A percentile compares a stretch with the other conserved stretches of the same genome.
Evolutionary conservation across 2,113 vertebrate species (phyloP).

Genomic region (Pterophyllum scalare): DNA sequence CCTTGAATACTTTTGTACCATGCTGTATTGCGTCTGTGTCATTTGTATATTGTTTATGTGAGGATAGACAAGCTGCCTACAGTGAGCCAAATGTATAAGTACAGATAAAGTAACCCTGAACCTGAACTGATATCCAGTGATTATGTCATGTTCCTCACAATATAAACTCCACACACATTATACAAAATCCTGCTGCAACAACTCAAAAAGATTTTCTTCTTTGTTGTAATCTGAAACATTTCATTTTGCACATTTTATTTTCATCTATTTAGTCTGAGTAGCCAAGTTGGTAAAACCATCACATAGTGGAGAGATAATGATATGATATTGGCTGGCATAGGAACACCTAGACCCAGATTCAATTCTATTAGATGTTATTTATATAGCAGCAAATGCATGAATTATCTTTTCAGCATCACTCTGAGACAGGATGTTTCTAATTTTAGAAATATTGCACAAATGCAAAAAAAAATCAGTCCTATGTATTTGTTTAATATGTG

Average conservation of each 20-base stretch:
- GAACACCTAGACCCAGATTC: not conserved
- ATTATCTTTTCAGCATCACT: too few species aligned
- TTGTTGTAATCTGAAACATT: not conserved
- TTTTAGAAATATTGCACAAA: too few species aligned
- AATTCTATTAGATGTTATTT: too few species aligned
- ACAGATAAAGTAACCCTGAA: not conserved
- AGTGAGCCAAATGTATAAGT: too few species aligned
- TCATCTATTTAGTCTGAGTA: not conserved
- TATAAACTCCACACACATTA: not conserved
- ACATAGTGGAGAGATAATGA: not conserved
- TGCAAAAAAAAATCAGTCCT: too few species aligned
- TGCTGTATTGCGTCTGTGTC: too few species aligned
- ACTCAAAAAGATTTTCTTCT: rapidly evolving
- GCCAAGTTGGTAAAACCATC: not conserved
- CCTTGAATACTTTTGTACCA: not conserved
- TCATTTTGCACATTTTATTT: not conserved
- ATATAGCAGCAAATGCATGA: too few species aligned
- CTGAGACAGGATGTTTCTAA: too few species aligned
- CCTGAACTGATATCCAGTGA: rapidly evolving
- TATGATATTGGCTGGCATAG: not conserved
- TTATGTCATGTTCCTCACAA: rapidly evolving
- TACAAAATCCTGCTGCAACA: not conserved
- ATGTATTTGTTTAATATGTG: too few species aligned
- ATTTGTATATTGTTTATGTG: too few species aligned
- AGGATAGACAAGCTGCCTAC: too few species aligned